Conservation (phyloP, 1,140 invertebrate species). For the Drosophila nigrodunni region DNA sequence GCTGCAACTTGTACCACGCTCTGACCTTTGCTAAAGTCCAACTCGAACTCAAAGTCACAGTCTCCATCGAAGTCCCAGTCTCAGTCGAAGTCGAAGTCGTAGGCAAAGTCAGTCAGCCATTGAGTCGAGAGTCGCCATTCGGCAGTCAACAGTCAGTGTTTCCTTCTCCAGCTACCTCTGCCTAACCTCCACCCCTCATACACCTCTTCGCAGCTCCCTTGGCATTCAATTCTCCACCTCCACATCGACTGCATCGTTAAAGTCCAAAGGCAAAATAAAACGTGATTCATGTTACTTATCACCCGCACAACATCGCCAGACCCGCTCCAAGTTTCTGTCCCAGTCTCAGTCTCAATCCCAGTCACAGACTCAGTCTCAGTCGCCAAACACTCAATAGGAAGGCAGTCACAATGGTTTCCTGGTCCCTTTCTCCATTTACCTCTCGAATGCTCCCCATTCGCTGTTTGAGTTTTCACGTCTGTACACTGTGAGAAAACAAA, state of each 20-base stretch:
- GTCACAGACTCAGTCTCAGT: background rate
- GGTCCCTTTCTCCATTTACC: conserved; percentile 32
- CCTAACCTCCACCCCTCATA: background rate
- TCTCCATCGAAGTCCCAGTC: conserved; percentile 5
- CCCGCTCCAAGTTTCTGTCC: conserved; percentile 5
- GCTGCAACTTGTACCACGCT: conserved; percentile 45
- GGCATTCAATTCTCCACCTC: background rate
- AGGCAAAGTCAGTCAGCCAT: conserved; percentile 66
- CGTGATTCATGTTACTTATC: conserved; percentile 83
- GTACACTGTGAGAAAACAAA: no score
- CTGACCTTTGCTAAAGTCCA: conserved; percentile 63
- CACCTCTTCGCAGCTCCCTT: no score
- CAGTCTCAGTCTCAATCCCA: background rate
- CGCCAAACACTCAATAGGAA: conserved; percentile 24
- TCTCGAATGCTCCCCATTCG: background rate
- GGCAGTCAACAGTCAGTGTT: conserved; percentile 31
- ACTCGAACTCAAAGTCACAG: no score
- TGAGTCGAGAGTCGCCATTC: conserved; percentile 51
- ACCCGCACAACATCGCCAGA: conserved; percentile 74
- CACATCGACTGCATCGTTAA: conserved; percentile 71
- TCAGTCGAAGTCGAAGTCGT: conserved; percentile 22
- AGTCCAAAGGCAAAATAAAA: conserved; percentile 82
- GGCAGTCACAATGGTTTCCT: conserved; percentile 64
- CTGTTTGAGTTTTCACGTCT: no score
- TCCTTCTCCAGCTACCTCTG: background rate